These are phyloP conservation scores for Sphinx pinastri DNA, from an alignment of 2,888 invertebrate species.

Conservation along the genomic window DNA sequence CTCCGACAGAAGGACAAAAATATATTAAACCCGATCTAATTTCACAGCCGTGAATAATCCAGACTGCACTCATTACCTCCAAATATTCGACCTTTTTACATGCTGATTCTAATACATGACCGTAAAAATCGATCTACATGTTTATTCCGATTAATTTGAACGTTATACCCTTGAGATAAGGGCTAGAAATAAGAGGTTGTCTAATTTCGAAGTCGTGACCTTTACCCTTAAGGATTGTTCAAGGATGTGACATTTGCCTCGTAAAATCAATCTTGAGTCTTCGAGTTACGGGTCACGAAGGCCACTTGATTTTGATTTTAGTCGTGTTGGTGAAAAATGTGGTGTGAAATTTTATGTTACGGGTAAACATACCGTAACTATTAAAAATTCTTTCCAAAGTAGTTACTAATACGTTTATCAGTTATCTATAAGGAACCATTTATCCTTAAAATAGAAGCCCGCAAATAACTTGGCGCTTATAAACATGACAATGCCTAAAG, in stretches of 20 bases:
- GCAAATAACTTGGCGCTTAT: too few relatives aligned
- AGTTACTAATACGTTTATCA: background rate
- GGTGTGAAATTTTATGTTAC: background rate
- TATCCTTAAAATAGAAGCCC: too few relatives aligned
- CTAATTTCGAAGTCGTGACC: slow-evolving; percentile 15
- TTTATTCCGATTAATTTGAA: slow-evolving; percentile 61
- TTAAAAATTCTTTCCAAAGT: background rate
- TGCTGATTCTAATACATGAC: slow-evolving; percentile 55
- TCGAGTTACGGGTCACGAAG: slow-evolving; percentile 4
- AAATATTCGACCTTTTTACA: slow-evolving; percentile 57
- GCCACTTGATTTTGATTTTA: background rate
- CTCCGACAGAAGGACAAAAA: slow-evolving; percentile 24
- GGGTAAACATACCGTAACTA: background rate
- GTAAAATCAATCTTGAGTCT: background rate
- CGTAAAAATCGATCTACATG: slow-evolving; percentile 65
- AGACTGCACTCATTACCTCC: slow-evolving; percentile 39
- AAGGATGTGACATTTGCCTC: background rate
- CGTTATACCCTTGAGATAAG: slow-evolving; percentile 32
- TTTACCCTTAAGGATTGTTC: background rate
- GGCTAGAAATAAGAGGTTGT: background rate
- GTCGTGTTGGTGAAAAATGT: slow-evolving; percentile 12
- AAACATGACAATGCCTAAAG: too few relatives aligned
- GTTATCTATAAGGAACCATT: background rate
- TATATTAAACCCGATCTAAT: slow-evolving; percentile 34
- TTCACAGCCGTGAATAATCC: slow-evolving; percentile 39